phyloP scores from a whole-genome alignment of 2,797 vertebrate species.

The Tapera naevia region DNA sequence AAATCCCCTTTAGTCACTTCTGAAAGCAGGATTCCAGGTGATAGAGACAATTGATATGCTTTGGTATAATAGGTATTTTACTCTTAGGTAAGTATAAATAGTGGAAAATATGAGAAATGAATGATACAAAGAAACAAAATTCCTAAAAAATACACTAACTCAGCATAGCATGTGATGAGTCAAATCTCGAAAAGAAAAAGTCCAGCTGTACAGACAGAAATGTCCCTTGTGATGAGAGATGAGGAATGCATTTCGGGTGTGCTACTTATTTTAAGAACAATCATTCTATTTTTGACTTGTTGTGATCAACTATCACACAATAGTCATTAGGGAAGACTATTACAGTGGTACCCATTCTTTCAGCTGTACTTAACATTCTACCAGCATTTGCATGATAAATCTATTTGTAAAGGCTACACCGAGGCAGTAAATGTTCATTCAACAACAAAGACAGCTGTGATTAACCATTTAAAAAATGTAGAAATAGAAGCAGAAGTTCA shows the following conservation, averaged over 20 bases:
- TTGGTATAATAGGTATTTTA: not conserved
- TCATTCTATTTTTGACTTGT: slow-evolving; percentile 46
- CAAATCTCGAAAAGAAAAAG: not conserved
- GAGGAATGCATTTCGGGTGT: not conserved
- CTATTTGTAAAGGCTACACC: slow-evolving; percentile 37
- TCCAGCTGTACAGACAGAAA: slow-evolving; percentile 12
- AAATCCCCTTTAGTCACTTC: not conserved
- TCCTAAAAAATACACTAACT: not conserved
- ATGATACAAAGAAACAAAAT: not conserved
- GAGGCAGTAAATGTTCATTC: slow-evolving; percentile 11
- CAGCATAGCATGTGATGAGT: not conserved
- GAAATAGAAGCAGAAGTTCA: slow-evolving; percentile 30
- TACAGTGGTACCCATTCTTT: slow-evolving; percentile 51
- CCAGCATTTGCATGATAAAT: slow-evolving; percentile 53
- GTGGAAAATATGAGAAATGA: not conserved
- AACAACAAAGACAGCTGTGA: not conserved
- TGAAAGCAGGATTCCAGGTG: not conserved
- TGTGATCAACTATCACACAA: slow-evolving; percentile 3
- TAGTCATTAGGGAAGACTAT: slow-evolving; percentile 4
- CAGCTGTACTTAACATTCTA: slow-evolving; percentile 44
- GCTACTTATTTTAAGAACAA: slow-evolving; percentile 42
- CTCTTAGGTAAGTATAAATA: not conserved
- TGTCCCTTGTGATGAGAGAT: slow-evolving; percentile 29
- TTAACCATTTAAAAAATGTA: slow-evolving; percentile 23
- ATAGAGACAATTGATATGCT: not conserved